Base-by-base conservation (phyloP, 2,888 invertebrate species). In the Eudemis profundana region DNA sequence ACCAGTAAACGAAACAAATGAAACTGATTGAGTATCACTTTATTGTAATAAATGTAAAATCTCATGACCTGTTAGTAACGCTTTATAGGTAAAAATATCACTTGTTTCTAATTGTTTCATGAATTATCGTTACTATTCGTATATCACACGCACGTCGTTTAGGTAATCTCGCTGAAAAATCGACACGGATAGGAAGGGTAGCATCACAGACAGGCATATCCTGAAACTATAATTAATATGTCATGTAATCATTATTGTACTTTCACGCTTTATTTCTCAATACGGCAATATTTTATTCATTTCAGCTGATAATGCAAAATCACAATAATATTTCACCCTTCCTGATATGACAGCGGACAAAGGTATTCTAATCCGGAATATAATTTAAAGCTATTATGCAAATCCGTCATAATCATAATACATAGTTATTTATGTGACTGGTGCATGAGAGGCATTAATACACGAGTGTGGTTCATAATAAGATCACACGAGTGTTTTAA, bases 11-110 rank as follows among this genome's bases (percentile, higher is more conserved):
- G 42, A 61, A 60, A 65, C 46, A 50, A 59, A 19, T 38, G 4
- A 5, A 64, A 50, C 51, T 38, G 59, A 51, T 65, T 60, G 53
- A 65, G 59, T 65, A 65, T 65, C 64, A 65, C 38, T 65, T 65
- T 65, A 65, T 65, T 65, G 65, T 65, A 65, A 65, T 65, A 60
- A 65, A 59, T 65, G 59, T 59, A 65, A 60, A 65, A 65, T 65
- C 60, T 60, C 59, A 65, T 60, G 59, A 65, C 53, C 65, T 65
- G 65, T 65, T 65, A 40, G 44, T 60, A 65, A 65, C 65, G 19
- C 46, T 65, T 59, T 19, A 36, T 59, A 53, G 65, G 59, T 60
- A 65, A 40, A 65, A 53, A 53, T 60, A 53, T 65, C 59, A 65
- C 46, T 60, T 53, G 59, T 38, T 47, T 59, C 50, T 53, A 65